These are phyloP conservation scores for Microplitis manilae DNA, from an alignment of 2,888 invertebrate genomes.

Conservation along the genomic window DNA sequence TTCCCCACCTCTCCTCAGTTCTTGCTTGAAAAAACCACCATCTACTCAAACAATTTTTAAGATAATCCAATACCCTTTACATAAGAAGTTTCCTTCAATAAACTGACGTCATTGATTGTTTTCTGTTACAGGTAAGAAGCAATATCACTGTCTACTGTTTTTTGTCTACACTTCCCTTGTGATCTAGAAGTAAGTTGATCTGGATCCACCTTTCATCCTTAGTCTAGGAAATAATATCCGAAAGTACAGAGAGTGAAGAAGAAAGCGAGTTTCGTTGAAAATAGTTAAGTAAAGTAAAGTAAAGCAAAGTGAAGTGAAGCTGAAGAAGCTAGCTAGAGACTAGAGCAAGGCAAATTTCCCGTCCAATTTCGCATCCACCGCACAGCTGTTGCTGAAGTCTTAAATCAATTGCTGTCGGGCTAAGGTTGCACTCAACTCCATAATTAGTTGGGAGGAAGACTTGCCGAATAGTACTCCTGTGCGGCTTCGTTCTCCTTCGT, in stretches of 20 bases:
- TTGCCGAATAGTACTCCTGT: constrained; percentile 47
- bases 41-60: neutral
- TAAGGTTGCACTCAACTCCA: constrained; percentile 64
- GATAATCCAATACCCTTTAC: neutral
- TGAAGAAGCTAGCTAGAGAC: constrained; percentile 38
- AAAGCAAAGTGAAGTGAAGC: constrained; percentile 20
- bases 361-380: constrained; percentile 60
- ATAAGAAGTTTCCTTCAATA: no score
- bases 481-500: constrained; percentile 36
- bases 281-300: constrained; percentile 9
- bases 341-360: constrained; percentile 56
- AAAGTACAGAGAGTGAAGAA: constrained; percentile 32
- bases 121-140: constrained; percentile 56
- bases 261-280: constrained; percentile 28
- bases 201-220: constrained; percentile 3
- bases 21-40: neutral
- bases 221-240: neutral
- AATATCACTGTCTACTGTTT: neutral
- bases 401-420: constrained; percentile 65
- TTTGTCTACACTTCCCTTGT: neutral
- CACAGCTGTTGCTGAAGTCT: constrained; percentile 64
- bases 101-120: neutral
- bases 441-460: constrained; percentile 59
- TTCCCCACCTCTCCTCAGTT: neutral
- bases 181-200: constrained; percentile 10